Evolutionary conservation across 1,140 invertebrate genomes (phyloP), one percentile per base, ranked within the genome.

Genomic region (Aricia agestis): DNA sequence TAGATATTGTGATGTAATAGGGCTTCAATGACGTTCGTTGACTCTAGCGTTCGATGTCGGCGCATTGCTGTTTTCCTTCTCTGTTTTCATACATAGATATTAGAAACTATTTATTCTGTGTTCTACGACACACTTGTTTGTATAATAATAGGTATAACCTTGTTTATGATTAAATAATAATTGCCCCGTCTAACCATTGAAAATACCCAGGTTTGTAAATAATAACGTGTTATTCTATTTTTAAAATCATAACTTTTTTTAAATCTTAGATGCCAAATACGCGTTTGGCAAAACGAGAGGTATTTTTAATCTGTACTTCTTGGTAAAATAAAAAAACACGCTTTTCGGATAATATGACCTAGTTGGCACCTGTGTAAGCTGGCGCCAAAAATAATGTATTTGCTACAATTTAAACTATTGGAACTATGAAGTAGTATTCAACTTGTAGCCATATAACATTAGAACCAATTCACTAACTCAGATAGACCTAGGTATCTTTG

Each of bases 41-140:
- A 91, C 89, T 89, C 89, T 84, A 88, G 78, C 87, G 88, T 83
- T 91, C 89, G 87, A 89, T 90, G 87, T 81, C 86, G 89, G 89
- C 82, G 89, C 84, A 87, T 83, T 86, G 86, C 87, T 89, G 87
- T 91, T 91, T 91, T 91, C 87, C 89, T 91, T 90, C 89, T 91
- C 85, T 82, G 82, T 90, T 91, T 91, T 87, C 89, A 90, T 90
- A 82, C 83, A 87, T 89, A 89, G 82, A 87, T 90, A 89, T 91
- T 90, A 90, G 86, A 90, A 90, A 90, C 84, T 89, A 84, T 88
- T 84, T 76, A 80, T 74, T 76, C 75, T 81, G 75, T 83, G 74
- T 72, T 76, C 69, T 70, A 74, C 72, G 72, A 74, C 63, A 65
- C 67, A 74, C 68, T 76, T 74, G 73, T 70, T 79, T 78, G 69